Evolutionary conservation across 2,888 invertebrate genomes (phyloP).

Genomic region (Salpingus planirostris): DNA sequence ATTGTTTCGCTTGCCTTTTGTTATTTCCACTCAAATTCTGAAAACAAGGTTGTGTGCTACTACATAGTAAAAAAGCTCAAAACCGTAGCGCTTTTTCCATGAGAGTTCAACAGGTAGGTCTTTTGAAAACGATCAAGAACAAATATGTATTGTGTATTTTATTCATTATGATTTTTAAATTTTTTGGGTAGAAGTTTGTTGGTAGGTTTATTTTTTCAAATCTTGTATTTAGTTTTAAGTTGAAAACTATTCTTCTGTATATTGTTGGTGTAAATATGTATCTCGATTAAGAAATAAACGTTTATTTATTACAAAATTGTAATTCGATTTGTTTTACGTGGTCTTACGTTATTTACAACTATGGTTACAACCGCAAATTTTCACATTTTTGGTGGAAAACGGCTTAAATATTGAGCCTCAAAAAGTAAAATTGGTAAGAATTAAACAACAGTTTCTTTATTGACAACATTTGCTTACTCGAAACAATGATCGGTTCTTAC

Average conservation of each 20-base stretch:
- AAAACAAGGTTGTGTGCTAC: slow-evolving; percentile 1
- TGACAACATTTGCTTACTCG: slow-evolving; percentile 4
- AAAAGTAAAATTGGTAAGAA: slow-evolving; percentile 8
- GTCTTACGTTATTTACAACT: no score
- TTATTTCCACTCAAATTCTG: slow-evolving; percentile 1
- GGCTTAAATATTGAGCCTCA: no score
- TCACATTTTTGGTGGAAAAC: no score
- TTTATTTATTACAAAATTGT: slow-evolving; percentile 29
- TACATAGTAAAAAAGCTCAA: background rate
- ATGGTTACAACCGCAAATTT: no score
- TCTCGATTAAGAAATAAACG: slow-evolving; percentile 23
- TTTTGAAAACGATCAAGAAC: slow-evolving; percentile 9
- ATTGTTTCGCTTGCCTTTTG: slow-evolving; percentile 15
- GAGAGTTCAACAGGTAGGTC: background rate
- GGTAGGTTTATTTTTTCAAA: no score
- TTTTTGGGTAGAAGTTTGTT: no score
- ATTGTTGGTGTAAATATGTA: slow-evolving; percentile 26
- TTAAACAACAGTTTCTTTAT: slow-evolving; percentile 14
- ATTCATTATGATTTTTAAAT: no score
- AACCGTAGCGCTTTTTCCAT: background rate
- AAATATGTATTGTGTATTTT: no score
- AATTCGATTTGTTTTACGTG: no score
- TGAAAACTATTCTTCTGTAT: slow-evolving; percentile 16
- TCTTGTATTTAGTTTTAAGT: no score
- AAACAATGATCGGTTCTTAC: slow-evolving; percentile 8